Base-by-base conservation (phyloP, 2,888 invertebrate genomes). In the Tachina grossa region DNA sequence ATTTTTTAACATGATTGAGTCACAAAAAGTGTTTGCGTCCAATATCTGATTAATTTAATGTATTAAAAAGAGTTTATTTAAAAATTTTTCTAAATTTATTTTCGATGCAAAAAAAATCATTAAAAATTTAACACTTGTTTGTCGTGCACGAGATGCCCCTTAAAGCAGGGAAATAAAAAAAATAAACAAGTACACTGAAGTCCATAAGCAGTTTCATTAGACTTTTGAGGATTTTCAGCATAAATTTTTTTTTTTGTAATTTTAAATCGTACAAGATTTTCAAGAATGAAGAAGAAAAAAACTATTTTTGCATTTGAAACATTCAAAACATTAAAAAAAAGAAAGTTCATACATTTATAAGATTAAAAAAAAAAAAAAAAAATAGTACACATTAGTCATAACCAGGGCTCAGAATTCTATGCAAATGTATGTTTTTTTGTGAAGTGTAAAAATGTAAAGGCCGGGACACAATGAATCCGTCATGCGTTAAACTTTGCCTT, bases 151-250 rank as follows among this genome's bases (percentile, higher is more conserved):
- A 31, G 31, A 31, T 31, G 41, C 16, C 61, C 9, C 61, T 31
- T 57, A 19, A 8, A 59, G 39, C n/a, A 57, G n/a, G n/a, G 22
- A 59, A 59, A 14, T 2, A 1, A 14, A 5, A 22, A 59, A 59
- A 53, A 31, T 31, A 19, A n/a, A 11, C 16, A 19, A 10, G 22
- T 8, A 53, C 22, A 16, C 9, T 49, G 13, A 41, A 49, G 9
- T 39, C 14, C 57, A 41, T 83, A 55, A 81, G 63, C 68, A 68
- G 75, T 78, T 72, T 74, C 61, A 65, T 74, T 59, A 83, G 68
- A 83, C 59, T 65, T 66, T 53, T 72, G 53, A 59, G 45, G 9
- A 55, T 63, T 65, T 63, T 61, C 14, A n/a, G 43, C 69, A 61
- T 43, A n/a, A 68, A 81, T 43, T 22, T 57, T 72, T 83, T 59